These are phyloP conservation scores for Lacanobia oleracea DNA, from an alignment of 2,888 invertebrate species.

Conservation along the genomic window DNA sequence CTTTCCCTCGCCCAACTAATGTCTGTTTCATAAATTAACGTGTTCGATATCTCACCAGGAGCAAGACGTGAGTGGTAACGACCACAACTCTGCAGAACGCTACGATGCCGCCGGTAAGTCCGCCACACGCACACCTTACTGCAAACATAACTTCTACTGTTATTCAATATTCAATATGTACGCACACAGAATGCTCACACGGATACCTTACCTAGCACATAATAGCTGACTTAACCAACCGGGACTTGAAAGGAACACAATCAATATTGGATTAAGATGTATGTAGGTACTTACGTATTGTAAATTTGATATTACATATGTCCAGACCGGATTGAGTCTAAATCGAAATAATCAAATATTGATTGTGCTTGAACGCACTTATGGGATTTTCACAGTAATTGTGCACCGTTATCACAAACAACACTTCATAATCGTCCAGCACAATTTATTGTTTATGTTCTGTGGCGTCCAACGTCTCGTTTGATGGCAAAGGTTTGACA, in stretches of 20 bases:
- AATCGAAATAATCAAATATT: conserved; percentile 35
- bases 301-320: background rate
- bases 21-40: background rate
- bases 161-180: conserved; percentile 61
- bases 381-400: conserved; percentile 13
- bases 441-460: conserved; percentile 49
- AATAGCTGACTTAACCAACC: conserved; percentile 41
- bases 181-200: conserved; percentile 67
- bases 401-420: conserved; percentile 34
- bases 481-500: conserved; percentile 43
- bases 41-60: conserved; percentile 70
- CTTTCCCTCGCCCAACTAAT: background rate
- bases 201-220: conserved; percentile 66
- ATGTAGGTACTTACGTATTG: conserved; percentile 10
- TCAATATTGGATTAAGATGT: conserved; percentile 63
- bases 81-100: conserved; percentile 75
- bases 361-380: conserved; percentile 53
- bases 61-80: conserved; percentile 77
- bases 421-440: conserved; percentile 39
- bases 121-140: conserved; percentile 34
- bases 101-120: conserved; percentile 81
- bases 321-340: background rate
- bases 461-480: conserved; percentile 47
- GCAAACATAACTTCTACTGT: conserved; percentile 60
- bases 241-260: conserved; percentile 51